Base-by-base conservation (phyloP, 2,888 invertebrate species). In the Athetis lepigone region DNA sequence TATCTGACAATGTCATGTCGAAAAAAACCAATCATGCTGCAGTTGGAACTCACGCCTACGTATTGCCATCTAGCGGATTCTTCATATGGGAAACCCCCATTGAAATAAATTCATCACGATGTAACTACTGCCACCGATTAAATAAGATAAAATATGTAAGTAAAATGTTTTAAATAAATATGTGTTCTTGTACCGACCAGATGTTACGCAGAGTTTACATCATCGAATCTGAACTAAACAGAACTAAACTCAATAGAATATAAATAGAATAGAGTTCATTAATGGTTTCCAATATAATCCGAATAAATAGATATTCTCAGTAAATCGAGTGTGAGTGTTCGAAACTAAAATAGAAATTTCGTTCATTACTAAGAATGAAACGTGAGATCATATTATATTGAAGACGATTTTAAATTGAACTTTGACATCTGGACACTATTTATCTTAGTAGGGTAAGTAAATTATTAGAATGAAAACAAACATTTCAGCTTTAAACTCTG, bases 301-400 rank as follows among this genome's bases (percentile, higher is more conserved):
- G 60, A 57, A 61, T 46, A 33, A 54, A 16, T 29, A 40, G 18
- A 23, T 33, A 21, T 76, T 66, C 58, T 42, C 13, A 11, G 29
- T 43, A 9, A 6, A 13, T 18, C 45, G 16, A 51, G n/a, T 6
- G 27, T 61, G 54, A 58, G 46, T 60, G 18, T 36, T n/a, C 16
- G 9, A 3, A n/a, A 39, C 68, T 57, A 50, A 64, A 45, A 43
- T 58, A 70, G 70, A 55, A 25, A 25, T 25, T 64, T 49, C n/a
- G 11, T 57, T 16, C 16, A 13, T 9, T 29, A 56, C 49, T 33
- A 37, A 42, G 54, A 64, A 74, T 50, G 7, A 8, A 40, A 39
- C 40, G 62, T 70, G 75, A 64, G 45, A 27, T 69, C 69, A 71
- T 60, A 21, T 16, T 50, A 11, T 9, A 16, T 50, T 21, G n/a